Evolutionary conservation across 2,797 vertebrate species (phyloP).

Genomic region (Coracias cyanogaster): DNA sequence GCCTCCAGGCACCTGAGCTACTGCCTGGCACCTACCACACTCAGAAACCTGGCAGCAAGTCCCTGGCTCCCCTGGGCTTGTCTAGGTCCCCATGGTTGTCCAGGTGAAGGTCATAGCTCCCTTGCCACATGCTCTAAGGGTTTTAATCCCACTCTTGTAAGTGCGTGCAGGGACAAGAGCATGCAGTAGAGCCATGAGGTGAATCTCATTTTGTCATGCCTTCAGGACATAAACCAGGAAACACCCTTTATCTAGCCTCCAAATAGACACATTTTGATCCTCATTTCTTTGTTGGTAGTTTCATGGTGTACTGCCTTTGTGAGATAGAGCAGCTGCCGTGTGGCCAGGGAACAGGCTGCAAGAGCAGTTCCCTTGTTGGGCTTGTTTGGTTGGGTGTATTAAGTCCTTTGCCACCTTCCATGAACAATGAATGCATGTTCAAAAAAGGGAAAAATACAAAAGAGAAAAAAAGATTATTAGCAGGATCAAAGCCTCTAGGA

Average conservation of each 20-base stretch:
- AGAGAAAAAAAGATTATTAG: background rate
- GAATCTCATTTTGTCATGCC: background rate
- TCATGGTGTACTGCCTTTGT: background rate
- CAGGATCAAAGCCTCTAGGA: constrained; percentile 3
- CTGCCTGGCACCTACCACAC: background rate
- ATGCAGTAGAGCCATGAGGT: background rate
- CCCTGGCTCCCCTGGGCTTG: background rate
- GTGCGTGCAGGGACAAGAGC: background rate
- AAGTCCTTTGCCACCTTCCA: background rate
- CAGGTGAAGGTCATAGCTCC: background rate
- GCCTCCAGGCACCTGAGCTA: background rate
- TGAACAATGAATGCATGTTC: background rate
- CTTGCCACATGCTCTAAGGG: background rate
- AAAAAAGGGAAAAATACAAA: background rate
- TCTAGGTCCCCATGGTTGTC: too few species aligned
- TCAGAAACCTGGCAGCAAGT: background rate
- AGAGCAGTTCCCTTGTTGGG: background rate
- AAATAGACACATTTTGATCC: background rate
- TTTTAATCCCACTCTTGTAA: background rate
- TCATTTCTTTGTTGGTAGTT: background rate
- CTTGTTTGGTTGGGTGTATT: background rate
- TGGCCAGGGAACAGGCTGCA: background rate
- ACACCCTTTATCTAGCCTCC: background rate
- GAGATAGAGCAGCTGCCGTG: background rate
- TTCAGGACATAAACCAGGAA: background rate